Conservation (phyloP, 1,140 invertebrate genomes). For the Ceratoteleas bidentatus region DNA sequence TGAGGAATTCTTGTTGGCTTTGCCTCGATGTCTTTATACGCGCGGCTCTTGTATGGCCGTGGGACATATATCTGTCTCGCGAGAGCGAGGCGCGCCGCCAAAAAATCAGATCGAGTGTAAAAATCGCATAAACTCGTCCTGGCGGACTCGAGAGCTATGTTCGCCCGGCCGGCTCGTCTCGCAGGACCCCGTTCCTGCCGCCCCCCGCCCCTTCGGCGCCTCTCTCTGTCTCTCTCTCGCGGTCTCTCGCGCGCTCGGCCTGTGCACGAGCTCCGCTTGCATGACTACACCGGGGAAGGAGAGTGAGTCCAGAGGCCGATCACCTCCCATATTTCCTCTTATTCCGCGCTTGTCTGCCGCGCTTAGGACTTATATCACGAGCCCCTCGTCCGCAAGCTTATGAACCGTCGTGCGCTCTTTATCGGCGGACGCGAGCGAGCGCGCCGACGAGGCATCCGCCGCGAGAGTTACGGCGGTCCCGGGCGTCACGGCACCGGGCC, state of each 20-base stretch:
- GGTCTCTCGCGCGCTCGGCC: background rate
- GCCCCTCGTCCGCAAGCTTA: constrained; percentile 72
- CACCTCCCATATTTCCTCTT: constrained; percentile 81
- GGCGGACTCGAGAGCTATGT: constrained; percentile 79
- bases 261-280: constrained; percentile 70
- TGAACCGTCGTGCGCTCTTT: constrained; percentile 77
- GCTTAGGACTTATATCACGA: constrained; percentile 73
- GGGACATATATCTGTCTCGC: constrained; percentile 82
- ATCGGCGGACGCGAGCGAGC: constrained; percentile 71
- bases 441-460: constrained; percentile 36
- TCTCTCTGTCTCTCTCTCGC: constrained; percentile 35
- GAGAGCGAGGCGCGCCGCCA: constrained; percentile 80
- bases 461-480: constrained; percentile 43
- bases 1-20: constrained; percentile 82
- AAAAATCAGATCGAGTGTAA: constrained; percentile 83
- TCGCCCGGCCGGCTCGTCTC: constrained; percentile 70
- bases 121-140: constrained; percentile 82
- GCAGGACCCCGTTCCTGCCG: constrained; percentile 20
- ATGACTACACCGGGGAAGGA: constrained; percentile 73
- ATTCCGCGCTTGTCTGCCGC: constrained; percentile 76
- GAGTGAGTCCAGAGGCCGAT: constrained; percentile 77
- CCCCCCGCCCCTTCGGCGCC: too few species aligned
- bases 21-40: constrained; percentile 82
- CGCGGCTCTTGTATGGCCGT: constrained; percentile 79
- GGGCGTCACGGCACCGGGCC: constrained; percentile 33